Base-by-base conservation (phyloP, 2,797 vertebrate species). In the Staurois parvus region DNA sequence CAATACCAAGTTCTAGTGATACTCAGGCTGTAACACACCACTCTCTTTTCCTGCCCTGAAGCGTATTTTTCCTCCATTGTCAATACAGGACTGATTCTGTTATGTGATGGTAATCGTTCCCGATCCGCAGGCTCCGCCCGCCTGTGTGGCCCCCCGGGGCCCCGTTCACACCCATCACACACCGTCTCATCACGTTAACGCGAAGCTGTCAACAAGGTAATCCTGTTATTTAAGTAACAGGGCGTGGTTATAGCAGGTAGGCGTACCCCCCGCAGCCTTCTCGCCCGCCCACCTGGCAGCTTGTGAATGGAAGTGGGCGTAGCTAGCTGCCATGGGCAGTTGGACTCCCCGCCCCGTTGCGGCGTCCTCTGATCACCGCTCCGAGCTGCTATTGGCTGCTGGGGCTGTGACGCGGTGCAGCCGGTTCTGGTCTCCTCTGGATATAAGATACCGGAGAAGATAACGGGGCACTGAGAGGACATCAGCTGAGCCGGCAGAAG, bases 251-350 rank as follows among this genome's bases (percentile, higher is more conserved):
- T 4, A 11, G 11, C 32, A 11, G 2, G 66, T 30, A 17, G 45
- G 81, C 69, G 72, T 67, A 3, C 19, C 4, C 40, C 8, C 26
- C 7, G 24, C 4, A 4, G 15, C 15, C 3, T 24, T n/a, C 4
- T 30, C 12, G 10, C 24, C 40, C 78, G 72, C 84, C 84, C 78
- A 29, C 62, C 7, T 52, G 64, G 26, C 48, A 1, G n/a, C 9
- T 82, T 82, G 67, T 86, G 85, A 86, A 86, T 86, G 85, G 79
- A 15, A 86, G 11, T 73, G 56, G 85, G 85, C 79, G 73, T 29
- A 40, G 73, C 4, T 17, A 26, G 0, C 1, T 11, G 15, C 37
- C 24, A 34, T 66, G 17, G n/a, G 29, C 79, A 30, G 72, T 40
- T 19, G 15, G 5, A 2, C 40, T 2, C 1, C 62, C 74, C 66